These are phyloP conservation scores for Hippoglossus stenolepis DNA, from an alignment of 2,113 vertebrate species.

Conservation along the genomic window DNA sequence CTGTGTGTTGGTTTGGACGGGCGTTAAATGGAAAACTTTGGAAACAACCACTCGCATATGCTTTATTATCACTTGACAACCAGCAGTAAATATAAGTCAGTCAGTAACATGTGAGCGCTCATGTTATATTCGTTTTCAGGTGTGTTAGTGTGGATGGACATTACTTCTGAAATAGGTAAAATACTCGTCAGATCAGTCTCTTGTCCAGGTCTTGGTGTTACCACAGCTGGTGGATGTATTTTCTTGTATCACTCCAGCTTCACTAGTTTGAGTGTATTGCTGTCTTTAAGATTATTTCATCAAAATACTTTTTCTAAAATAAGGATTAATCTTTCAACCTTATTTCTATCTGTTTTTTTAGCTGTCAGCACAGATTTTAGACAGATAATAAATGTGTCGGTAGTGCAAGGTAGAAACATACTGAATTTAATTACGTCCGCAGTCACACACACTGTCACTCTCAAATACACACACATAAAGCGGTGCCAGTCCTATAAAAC, in stretches of 20 bases:
- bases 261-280: not conserved
- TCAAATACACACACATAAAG: constrained; percentile 30
- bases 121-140: too few relatives aligned
- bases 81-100: too few relatives aligned
- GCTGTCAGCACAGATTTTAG: constrained; percentile 26
- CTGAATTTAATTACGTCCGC: constrained; percentile 37
- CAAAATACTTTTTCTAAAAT: not conserved
- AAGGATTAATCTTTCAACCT: not conserved
- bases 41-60: too few relatives aligned
- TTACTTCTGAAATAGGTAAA: too few relatives aligned
- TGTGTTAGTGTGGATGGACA: too few relatives aligned
- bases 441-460: constrained; percentile 16
- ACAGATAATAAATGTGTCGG: constrained; percentile 61
- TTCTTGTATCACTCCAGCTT: too few relatives aligned
- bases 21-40: too few relatives aligned
- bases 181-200: too few relatives aligned
- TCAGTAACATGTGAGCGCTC: too few relatives aligned
- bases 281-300: not conserved
- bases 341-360: not conserved
- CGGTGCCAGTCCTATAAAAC: constrained; percentile 50
- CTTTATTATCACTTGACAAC: too few relatives aligned
- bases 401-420: constrained; percentile 32
- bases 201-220: not conserved
- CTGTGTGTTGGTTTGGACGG: too few relatives aligned
- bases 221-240: not conserved